These are phyloP conservation scores for Urocitellus parryii DNA, from an alignment of 2,113 vertebrate species.

Conservation along the genomic window DNA sequence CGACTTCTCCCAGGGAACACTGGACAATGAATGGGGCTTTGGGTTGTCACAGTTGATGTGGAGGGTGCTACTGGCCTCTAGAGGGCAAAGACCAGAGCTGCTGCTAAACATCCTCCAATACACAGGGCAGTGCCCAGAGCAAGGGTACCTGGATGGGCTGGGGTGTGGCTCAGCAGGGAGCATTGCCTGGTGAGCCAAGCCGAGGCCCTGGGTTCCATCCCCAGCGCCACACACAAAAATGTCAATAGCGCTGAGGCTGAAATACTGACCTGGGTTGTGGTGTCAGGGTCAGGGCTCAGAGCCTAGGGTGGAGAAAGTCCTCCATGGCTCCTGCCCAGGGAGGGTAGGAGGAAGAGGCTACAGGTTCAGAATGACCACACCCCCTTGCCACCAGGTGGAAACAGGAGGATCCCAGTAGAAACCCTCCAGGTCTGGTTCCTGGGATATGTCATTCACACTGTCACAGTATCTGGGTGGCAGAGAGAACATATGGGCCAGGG, in stretches of 20 bases:
- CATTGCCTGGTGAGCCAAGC: too few species aligned
- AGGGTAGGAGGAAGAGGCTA: neutral
- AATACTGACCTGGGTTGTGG: neutral
- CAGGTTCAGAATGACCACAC: neutral
- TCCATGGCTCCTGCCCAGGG: neutral
- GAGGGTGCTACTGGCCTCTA: too few species aligned
- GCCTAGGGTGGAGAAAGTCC: fast-evolving
- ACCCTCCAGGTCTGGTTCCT: constrained; percentile 9
- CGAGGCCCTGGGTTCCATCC: neutral
- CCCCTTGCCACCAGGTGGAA: neutral
- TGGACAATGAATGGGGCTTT: neutral
- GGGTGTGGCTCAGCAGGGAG: too few species aligned
- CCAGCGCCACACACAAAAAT: neutral
- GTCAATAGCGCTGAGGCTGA: neutral
- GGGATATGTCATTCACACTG: neutral
- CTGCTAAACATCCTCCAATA: neutral
- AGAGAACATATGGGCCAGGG: too few species aligned
- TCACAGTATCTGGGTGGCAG: neutral
- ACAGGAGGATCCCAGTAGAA: neutral
- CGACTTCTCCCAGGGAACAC: neutral
- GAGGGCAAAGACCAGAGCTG: neutral
- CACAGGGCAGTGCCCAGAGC: neutral
- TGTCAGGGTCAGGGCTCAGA: neutral
- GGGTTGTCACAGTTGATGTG: fast-evolving
- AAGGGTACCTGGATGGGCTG: too few species aligned